Evolutionary conservation across 2,888 invertebrate species (phyloP), one percentile per base, ranked within the genome.

Genomic region (Caenorhabditis sp.): DNA sequence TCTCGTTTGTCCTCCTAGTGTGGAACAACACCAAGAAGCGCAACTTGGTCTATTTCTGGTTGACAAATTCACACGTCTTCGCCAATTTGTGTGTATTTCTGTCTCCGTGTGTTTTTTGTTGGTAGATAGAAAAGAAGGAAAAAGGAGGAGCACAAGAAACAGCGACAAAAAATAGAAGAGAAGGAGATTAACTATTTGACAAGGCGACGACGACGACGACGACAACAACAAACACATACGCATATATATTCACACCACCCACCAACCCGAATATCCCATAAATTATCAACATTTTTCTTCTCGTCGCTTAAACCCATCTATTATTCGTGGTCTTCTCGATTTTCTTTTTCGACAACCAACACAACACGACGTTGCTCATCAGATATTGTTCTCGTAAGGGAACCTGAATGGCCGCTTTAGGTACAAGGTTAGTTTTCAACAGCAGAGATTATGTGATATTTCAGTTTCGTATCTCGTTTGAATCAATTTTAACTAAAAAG

Each of bases 341-440:
- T 52, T 52, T 52, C 21, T 52, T 52, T 17, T 10, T 52, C 52
- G 23, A 52, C 21, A 52, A n/a, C 21, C 21, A 7, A n/a, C 52
- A 23, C 23, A 23, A n/a, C 21, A n/a, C 1, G 2, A 52, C 7
- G 8, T 21, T 52, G 23, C 23, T 10, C 52, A 23, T 23, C 21
- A 3, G 23, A n/a, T 52, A 52, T 52, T 52, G 59, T 72, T 62
- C 68, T 68, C 59, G 56, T 52, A 63, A 59, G 65, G 68, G 73
- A 68, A 73, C 73, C 73, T 73, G 73, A 73, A 73, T 73, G 73
- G 73, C 68, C 73, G 65, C 67, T 65, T 65, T 68, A 68, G 68
- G 73, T 68, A 66, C 61, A 26, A 68, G 73, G 72, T 72, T 52
- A 67, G 70, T 53, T 38, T 36, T n/a, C n/a, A 20, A 21, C 36